Percentiles rank a stretch among this genome's conserved stretches.
These are phyloP conservation scores for Anarhynchus alexandrinus DNA, from an alignment of 2,113 vertebrate genomes.

Conservation along the genomic window DNA sequence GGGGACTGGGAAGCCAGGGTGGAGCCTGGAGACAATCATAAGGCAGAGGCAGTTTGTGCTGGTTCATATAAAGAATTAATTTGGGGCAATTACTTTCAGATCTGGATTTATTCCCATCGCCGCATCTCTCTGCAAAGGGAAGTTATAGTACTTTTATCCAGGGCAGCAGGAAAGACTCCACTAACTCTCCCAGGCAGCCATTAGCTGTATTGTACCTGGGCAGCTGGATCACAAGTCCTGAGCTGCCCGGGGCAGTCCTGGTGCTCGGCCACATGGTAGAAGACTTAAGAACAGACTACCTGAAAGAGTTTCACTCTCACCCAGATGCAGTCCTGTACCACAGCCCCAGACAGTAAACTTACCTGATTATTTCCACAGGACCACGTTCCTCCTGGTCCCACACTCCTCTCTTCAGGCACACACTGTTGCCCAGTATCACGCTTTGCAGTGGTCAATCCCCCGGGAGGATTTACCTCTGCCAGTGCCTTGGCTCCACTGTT, in stretches of 20 bases:
- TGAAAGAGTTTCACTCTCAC: not conserved
- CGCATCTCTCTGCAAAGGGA: not conserved
- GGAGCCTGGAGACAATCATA: not conserved
- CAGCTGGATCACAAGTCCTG: not conserved
- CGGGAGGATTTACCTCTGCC: not conserved
- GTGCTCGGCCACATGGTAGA: fast-evolving
- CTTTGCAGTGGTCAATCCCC: fast-evolving
- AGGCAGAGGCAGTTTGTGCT: not conserved
- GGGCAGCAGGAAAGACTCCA: not conserved
- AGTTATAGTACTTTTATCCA: not conserved
- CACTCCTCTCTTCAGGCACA: not conserved
- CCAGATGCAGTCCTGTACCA: not conserved
- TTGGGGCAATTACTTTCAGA: not conserved
- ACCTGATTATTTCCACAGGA: not conserved
- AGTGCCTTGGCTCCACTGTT: not conserved
- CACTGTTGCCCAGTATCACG: fast-evolving
- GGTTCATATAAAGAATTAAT: not conserved
- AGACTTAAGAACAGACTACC: not conserved
- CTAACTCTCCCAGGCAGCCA: not conserved
- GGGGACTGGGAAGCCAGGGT: not conserved
- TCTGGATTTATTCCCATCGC: not conserved
- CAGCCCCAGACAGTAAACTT: not conserved
- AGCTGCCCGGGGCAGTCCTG: fast-evolving
- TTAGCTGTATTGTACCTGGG: fast-evolving
- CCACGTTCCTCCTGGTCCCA: not conserved